A percentile compares a stretch with the other conserved stretches of the same genome.
These are phyloP conservation scores for Chelon auratus DNA, from an alignment of 2,797 vertebrate species.

Conservation along the genomic window DNA sequence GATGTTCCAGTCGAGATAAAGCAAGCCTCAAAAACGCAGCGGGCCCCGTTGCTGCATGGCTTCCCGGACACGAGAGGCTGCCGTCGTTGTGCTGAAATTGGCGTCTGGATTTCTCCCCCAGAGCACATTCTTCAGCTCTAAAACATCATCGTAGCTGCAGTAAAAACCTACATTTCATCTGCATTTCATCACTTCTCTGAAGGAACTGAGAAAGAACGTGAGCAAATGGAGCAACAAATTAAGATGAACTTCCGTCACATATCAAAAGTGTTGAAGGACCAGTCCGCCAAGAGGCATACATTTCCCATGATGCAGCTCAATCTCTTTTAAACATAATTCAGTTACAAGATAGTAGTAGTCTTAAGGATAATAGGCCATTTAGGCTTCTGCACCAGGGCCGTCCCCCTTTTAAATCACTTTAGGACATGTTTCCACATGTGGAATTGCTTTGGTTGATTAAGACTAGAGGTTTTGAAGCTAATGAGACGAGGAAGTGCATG, in stretches of 20 bases:
- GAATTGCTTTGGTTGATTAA: too few relatives aligned
- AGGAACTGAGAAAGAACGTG: not conserved
- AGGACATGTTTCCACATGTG: too few relatives aligned
- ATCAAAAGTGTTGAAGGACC: not conserved
- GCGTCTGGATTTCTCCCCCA: slow-evolving; percentile 23
- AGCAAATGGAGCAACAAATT: slow-evolving; percentile 15
- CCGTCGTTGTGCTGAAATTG: slow-evolving; percentile 27
- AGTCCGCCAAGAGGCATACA: not conserved
- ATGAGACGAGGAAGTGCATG: too few relatives aligned
- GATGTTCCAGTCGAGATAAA: slow-evolving; percentile 53
- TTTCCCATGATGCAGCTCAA: too few relatives aligned
- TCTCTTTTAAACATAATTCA: too few relatives aligned
- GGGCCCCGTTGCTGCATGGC: slow-evolving; percentile 8
- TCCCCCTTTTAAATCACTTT: too few relatives aligned
- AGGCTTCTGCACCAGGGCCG: too few relatives aligned
- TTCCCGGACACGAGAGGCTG: slow-evolving; percentile 41
- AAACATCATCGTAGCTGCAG: not conserved
- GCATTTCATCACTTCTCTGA: slow-evolving; percentile 7
- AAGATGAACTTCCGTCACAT: not conserved
- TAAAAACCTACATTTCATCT: slow-evolving; percentile 1
- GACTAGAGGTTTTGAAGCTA: too few relatives aligned
- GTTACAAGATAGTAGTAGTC: too few relatives aligned
- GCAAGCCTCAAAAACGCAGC: slow-evolving; percentile 20
- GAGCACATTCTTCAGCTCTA: not conserved
- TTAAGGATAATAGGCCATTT: too few relatives aligned